Percentiles rank a stretch among this genome's conserved stretches.
phyloP scores from a whole-genome alignment of 1,140 invertebrate species.

The Magallana ariakensis region DNA sequence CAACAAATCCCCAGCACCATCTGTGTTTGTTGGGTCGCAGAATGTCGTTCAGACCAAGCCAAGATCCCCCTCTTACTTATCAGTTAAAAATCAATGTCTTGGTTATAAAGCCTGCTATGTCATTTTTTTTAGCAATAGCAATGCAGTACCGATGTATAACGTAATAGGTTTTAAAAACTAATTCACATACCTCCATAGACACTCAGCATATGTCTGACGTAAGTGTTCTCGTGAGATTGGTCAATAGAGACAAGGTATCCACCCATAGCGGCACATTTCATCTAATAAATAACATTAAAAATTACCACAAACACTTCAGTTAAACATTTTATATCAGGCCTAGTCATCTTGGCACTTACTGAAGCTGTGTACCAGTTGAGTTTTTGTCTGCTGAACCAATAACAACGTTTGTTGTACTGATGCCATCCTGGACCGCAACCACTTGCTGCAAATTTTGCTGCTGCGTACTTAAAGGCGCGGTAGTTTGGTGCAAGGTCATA shows the following conservation, averaged over 20 bases:
- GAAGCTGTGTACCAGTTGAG: conserved; percentile 40
- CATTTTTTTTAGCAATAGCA: too few species aligned
- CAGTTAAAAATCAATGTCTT: too few species aligned
- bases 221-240: conserved; percentile 36
- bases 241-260: conserved; percentile 22
- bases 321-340: too few species aligned
- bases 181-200: conserved; percentile 11
- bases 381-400: conserved; percentile 45
- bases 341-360: not conserved
- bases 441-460: not conserved
- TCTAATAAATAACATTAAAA: not conserved
- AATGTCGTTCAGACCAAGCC: conserved; percentile 28
- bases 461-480: not conserved
- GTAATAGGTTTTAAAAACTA: too few species aligned
- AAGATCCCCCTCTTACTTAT: not conserved
- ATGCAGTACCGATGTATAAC: too few species aligned
- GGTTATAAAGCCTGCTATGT: too few species aligned
- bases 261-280: conserved; percentile 34
- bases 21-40: conserved; percentile 30
- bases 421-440: conserved; percentile 31
- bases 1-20: conserved; percentile 39
- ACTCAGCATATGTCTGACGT: conserved; percentile 27
- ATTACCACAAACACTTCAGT: not conserved
- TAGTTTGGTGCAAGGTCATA: not conserved
- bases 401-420: conserved; percentile 32